phyloP scores from a whole-genome alignment of 2,113 vertebrate genomes.

The Cervus canadensis region DNA sequence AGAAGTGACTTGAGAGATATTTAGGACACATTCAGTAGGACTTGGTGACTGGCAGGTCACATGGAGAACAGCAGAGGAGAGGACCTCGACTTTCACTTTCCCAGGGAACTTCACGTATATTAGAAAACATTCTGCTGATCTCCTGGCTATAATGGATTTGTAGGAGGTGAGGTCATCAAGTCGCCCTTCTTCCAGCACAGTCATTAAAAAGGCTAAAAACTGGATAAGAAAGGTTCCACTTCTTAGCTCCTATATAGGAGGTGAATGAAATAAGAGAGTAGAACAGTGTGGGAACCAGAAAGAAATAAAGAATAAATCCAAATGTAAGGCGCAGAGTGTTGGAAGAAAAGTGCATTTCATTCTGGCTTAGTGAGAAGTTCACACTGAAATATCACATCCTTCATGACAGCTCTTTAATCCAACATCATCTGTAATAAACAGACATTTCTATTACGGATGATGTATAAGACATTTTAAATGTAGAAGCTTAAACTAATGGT shows the following conservation, averaged over 20 bases:
- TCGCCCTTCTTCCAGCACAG: neutral
- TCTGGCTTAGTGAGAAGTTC: neutral
- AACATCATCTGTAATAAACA: neutral
- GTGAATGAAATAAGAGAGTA: neutral
- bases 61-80: neutral
- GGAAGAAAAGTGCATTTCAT: neutral
- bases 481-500: neutral
- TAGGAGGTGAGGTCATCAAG: neutral
- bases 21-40: neutral
- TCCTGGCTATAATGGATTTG: neutral
- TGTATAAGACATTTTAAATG: conserved; percentile 21
- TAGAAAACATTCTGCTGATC: neutral
- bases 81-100: neutral
- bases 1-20: neutral
- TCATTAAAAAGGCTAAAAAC: neutral
- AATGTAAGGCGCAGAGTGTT: neutral
- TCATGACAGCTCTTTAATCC: neutral
- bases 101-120: neutral
- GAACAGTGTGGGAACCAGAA: neutral
- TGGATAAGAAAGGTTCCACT: neutral
- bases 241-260: neutral
- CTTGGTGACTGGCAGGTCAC: neutral
- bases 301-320: neutral
- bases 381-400: neutral
- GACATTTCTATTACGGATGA: neutral